A percentile compares a stretch with the other conserved stretches of the same genome.
phyloP scores from a whole-genome alignment of 2,888 invertebrate genomes.

The Orchesella flavescens region DNA sequence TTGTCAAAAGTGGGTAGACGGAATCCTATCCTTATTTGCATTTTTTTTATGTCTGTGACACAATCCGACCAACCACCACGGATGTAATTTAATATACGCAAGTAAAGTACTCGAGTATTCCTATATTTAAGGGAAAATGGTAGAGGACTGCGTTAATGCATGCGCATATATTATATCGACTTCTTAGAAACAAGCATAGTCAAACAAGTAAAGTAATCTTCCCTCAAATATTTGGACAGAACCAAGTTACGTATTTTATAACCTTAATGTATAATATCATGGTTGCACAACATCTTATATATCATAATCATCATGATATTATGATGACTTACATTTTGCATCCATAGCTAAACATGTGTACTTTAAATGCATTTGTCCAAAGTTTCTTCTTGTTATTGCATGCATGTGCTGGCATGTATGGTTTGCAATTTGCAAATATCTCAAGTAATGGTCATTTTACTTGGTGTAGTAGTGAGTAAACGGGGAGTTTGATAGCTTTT shows the following conservation, averaged over 20 bases:
- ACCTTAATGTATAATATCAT: too few species aligned
- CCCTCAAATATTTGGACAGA: neutral
- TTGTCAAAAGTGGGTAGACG: conserved; percentile 31
- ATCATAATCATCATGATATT: too few species aligned
- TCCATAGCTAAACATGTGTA: neutral
- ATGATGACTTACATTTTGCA: neutral
- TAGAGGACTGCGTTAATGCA: conserved; percentile 31
- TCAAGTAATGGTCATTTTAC: conserved; percentile 34
- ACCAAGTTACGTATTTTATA: neutral
- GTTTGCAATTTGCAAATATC: conserved; percentile 1
- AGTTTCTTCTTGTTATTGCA: too few species aligned
- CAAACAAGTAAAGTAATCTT: neutral
- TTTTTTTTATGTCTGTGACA: neutral
- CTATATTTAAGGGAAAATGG: neutral
- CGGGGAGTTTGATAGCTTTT: conserved; percentile 35
- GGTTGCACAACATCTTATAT: too few species aligned
- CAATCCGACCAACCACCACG: neutral
- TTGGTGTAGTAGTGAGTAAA: conserved; percentile 16
- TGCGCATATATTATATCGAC: conserved; percentile 48
- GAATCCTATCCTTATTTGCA: conserved; percentile 6
- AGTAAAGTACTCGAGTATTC: too few species aligned
- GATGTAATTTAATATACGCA: conserved; percentile 19
- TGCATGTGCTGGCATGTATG: neutral
- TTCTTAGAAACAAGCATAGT: neutral
- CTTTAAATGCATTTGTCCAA: too few species aligned